Base-by-base conservation (phyloP, 2,113 vertebrate genomes). In the Upupa epops region DNA sequence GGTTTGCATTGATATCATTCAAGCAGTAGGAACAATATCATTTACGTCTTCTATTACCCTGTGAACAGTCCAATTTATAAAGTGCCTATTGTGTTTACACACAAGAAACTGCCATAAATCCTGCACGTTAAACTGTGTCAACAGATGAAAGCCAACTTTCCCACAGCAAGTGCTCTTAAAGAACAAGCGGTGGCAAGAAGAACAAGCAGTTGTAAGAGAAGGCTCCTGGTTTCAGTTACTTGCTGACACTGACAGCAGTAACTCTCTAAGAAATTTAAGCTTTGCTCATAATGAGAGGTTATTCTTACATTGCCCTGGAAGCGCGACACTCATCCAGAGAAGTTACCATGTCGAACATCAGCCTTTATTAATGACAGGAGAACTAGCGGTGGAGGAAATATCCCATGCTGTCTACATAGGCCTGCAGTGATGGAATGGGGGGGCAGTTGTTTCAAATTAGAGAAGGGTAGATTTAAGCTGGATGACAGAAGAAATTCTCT, bases 61-160 rank as follows among this genome's bases (percentile, higher is more conserved):
- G 64, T 34, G 52, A 96, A 96, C 90, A 93, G 91, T 89, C 66
- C 86, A 90, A 96, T 97, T 97, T 97, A 97, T 89, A 94, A 97
- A 97, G 87, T 88, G 84, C 80, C 92, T 93, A 34, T 94, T 93
- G 75, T 96, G 91, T 97, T 95, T 96, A 86, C 25, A 96, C 71
- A 96, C 71, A 94, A 87, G 58, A 76, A 96, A 83, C 52, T 36
- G 74, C 29, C 84, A 95, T 96, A 97, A 97, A 97, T 97, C 95
- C 96, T 78, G 54, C 94, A 95, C 40, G 52, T 94, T 97, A 94
- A 98, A 96, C 96, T 97, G 37, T 86, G 95, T 92, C 91, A 89
- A 49, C 2, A 18, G 65, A 80, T 70, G 88, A 96, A 96, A 96
- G 54, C 79, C 60, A 95, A 87, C 87, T 94, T 96, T 93, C 83